Base-by-base conservation (phyloP, 2,888 invertebrate genomes). In the Timema cristinae region DNA sequence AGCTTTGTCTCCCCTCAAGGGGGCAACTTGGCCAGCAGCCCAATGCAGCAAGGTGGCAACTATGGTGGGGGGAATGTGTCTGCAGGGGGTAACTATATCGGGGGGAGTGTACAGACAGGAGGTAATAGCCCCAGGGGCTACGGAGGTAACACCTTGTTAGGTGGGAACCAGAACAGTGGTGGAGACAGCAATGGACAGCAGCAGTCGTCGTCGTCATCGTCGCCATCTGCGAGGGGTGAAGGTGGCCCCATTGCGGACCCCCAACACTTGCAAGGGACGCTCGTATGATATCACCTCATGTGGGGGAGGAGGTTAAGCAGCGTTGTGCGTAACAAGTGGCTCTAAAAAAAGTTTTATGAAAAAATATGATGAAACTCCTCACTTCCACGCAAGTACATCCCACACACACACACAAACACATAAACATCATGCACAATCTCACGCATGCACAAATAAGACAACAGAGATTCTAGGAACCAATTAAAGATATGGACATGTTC, bases 261-360 rank as follows among this genome's bases (percentile, higher is more conserved):
- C 16, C 91, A 91, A 81, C 91, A 92, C 80, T 84, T 93, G 75
- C 94, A 94, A 83, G 94, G 94, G 77, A 95, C 94, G 81, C 93
- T 95, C 84, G 94, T 95, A 93, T 95, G 93, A 94, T 94, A 94
- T 88, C 90, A 93, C 89, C 91, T 93, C 75, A 93, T 93, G 93
- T 93, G 93, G 93, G 92, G 93, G 88, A 91, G 92, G 84, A 89
- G 93, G 86, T 86, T 91, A 83, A 89, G 91, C 86, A 90, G 91
- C 83, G 89, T 90, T 77, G 84, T 88, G 79, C 88, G 90, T 82
- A 91, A 89, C 81, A 90, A 88, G 82, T 89, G 90, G 89, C 87
- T 87, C 81, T 90, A 88, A 87, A 70, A n/a, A 32, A 32, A 32
- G 4, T 32, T 32, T 32, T 32, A 32, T 32, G 32, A 32, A 32